These are phyloP conservation scores for Aporophyla lueneburgensis DNA, from an alignment of 2,888 invertebrate species.

Conservation along the genomic window DNA sequence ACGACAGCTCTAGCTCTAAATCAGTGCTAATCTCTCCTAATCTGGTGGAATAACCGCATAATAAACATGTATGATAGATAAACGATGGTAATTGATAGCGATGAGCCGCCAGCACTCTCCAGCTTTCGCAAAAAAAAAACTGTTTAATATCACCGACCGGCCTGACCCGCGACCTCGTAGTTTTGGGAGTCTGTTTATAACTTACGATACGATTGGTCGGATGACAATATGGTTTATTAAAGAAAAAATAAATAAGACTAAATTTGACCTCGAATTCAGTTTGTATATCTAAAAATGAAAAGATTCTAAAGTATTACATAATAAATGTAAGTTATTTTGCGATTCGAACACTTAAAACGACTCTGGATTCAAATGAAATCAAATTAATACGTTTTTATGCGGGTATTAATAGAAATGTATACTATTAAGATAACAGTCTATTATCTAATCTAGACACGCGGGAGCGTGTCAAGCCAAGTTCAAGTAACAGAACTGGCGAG, in stretches of 20 bases:
- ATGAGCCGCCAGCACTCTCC: constrained; percentile 55
- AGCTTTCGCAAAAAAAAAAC: constrained; percentile 67
- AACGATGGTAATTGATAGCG: constrained; percentile 50
- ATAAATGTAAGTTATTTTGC: neutral
- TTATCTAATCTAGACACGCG: no score
- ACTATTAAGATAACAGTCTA: neutral
- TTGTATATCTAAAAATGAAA: neutral
- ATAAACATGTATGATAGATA: constrained; percentile 27
- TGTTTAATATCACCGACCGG: constrained; percentile 52
- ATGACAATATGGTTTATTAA: neutral
- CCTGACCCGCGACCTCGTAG: constrained; percentile 52
- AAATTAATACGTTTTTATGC: neutral
- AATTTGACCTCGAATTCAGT: no score
- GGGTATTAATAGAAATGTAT: neutral
- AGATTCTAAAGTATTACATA: neutral
- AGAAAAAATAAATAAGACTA: neutral
- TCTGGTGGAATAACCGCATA: constrained; percentile 13
- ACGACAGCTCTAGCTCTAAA: constrained; percentile 4
- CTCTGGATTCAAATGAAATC: neutral
- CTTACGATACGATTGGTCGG: constrained; percentile 50
- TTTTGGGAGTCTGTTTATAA: constrained; percentile 25
- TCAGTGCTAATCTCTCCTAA: constrained; percentile 21
- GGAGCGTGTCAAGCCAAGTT: no score
- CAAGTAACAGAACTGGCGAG: no score
- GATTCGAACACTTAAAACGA: no score